Conservation (phyloP, 2,888 invertebrate genomes). For the Stenotaenia linearis region DNA sequence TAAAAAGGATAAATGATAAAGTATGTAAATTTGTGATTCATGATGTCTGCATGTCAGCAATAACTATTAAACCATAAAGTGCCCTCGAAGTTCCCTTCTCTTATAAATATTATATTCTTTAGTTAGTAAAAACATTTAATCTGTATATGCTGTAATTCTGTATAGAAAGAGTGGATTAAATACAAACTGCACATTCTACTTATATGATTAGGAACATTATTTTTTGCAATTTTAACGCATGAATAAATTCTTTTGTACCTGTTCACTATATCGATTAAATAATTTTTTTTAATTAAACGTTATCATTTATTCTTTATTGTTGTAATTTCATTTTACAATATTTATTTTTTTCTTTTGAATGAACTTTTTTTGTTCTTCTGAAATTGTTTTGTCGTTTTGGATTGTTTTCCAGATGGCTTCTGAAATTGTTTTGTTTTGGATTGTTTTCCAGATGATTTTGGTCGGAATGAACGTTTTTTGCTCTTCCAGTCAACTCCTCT, state of each 20-base stretch:
- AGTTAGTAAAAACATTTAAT: not conserved
- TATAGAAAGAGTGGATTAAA: not conserved
- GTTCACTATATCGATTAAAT: not conserved
- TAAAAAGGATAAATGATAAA: not conserved
- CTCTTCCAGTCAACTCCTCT: conserved; percentile 34
- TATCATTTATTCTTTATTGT: not conserved
- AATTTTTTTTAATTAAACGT: not conserved
- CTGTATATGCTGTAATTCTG: not conserved
- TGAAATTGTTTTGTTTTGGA: not conserved
- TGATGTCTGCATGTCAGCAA: not conserved
- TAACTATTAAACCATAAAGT: not conserved
- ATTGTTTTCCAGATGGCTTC: too few relatives aligned
- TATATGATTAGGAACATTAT: not conserved
- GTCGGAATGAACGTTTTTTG: not conserved
- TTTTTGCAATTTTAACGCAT: not conserved
- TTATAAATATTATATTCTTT: not conserved
- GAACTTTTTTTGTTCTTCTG: not conserved
- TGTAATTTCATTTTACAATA: too few relatives aligned
- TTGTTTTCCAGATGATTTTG: not conserved
- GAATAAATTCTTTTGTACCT: not conserved
- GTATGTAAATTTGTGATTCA: not conserved
- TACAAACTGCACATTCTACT: not conserved
- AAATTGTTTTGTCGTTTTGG: not conserved
- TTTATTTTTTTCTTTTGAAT: too few relatives aligned
- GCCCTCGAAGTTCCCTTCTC: not conserved